phyloP scores from a whole-genome alignment of 2,888 invertebrate species.

The Caenorhabditis imperialis region DNA sequence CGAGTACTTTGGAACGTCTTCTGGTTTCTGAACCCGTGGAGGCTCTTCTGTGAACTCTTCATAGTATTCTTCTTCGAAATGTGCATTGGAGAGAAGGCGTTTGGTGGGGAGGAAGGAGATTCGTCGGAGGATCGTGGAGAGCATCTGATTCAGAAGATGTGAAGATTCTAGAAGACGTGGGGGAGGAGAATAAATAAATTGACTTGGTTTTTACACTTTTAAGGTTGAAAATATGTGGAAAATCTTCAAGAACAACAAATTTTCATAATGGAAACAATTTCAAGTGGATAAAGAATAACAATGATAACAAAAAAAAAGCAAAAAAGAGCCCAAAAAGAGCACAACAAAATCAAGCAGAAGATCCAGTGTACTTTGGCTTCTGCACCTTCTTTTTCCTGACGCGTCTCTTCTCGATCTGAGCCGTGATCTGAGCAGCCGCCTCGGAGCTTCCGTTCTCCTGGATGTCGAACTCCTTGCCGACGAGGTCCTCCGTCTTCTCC shows the following conservation, averaged over 20 bases:
- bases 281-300: slow-evolving; percentile 16
- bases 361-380: slow-evolving; percentile 37
- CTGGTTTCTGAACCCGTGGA: too few species aligned
- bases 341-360: not conserved
- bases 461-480: slow-evolving; percentile 68
- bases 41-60: slow-evolving; percentile 18
- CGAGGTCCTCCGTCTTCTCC: slow-evolving; percentile 67
- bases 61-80: slow-evolving; percentile 54
- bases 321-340: slow-evolving; percentile 5
- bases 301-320: slow-evolving; percentile 12
- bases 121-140: slow-evolving; percentile 11
- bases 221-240: not conserved
- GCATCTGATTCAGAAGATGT: slow-evolving; percentile 13
- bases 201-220: slow-evolving; percentile 30
- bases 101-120: too few species aligned
- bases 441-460: slow-evolving; percentile 25
- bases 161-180: not conserved
- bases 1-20: slow-evolving; percentile 7
- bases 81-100: too few species aligned
- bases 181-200: slow-evolving; percentile 10
- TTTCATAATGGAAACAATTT: not conserved
- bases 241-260: slow-evolving; percentile 10
- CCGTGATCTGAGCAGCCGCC: slow-evolving; percentile 45
- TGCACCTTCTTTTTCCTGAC: slow-evolving; percentile 46
- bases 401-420: slow-evolving; percentile 59